Percentiles rank a stretch among this genome's conserved stretches.
Evolutionary conservation across 2,113 vertebrate species (phyloP).

Genomic region (Fregetta grallaria): DNA sequence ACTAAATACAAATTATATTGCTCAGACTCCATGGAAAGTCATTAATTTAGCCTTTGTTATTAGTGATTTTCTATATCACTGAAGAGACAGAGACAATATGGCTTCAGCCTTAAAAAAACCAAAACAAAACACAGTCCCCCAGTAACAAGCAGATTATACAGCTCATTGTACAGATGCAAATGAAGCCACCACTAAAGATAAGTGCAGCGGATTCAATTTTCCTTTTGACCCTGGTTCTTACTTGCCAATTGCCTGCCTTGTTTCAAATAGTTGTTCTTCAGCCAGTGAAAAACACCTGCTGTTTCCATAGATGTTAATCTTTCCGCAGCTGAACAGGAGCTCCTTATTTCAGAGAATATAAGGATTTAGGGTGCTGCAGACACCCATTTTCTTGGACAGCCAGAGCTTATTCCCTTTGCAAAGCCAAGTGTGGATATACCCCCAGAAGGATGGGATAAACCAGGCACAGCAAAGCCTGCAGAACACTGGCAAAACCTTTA

Average conservation of each 20-base stretch:
- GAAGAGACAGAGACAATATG: background rate
- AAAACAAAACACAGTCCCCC: background rate
- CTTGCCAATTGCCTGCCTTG: background rate
- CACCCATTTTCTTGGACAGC: background rate
- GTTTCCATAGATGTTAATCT: background rate
- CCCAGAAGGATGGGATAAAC: background rate
- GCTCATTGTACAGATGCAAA: background rate
- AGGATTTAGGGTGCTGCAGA: background rate
- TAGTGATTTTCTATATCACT: background rate
- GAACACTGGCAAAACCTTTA: background rate
- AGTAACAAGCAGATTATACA: background rate
- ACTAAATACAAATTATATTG: background rate
- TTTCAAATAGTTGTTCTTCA: background rate
- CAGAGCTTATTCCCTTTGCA: background rate
- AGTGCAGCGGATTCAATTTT: background rate
- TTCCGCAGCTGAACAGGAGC: background rate
- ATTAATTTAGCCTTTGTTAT: background rate
- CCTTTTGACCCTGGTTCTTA: background rate
- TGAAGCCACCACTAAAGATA: background rate
- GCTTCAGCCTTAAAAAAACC: background rate
- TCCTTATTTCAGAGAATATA: background rate
- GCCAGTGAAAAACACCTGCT: background rate
- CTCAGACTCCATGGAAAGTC: background rate
- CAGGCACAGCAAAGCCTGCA: background rate
- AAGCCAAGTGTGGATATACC: background rate